Evolutionary conservation across 2,888 invertebrate species (phyloP).

Genomic region (Macaria notata): DNA sequence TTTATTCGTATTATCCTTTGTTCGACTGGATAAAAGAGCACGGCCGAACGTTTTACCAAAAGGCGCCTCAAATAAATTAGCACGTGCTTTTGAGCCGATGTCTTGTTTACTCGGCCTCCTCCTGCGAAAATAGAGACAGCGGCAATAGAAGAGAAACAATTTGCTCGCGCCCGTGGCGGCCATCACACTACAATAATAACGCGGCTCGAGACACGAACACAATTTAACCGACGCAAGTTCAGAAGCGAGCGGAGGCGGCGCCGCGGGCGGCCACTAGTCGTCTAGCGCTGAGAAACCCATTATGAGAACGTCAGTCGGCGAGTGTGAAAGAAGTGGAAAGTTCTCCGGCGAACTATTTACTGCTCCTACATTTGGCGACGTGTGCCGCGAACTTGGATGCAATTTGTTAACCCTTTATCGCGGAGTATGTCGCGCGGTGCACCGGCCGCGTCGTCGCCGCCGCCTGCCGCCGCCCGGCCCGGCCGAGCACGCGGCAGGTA

Average conservation of each 20-base stretch:
- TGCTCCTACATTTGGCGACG: conserved; percentile 71
- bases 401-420: conserved; percentile 79
- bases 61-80: conserved; percentile 70
- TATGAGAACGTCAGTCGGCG: conserved; percentile 68
- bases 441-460: conserved; percentile 40
- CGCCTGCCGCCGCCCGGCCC: conserved; percentile 31
- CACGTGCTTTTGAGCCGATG: conserved; percentile 62
- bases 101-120: conserved; percentile 61
- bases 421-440: conserved; percentile 41
- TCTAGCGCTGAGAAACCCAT: conserved; percentile 56
- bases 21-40: conserved; percentile 70
- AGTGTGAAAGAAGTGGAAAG: conserved; percentile 75
- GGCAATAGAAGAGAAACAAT: conserved; percentile 51
- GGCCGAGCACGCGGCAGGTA: conserved; percentile 60
- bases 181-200: conserved; percentile 56
- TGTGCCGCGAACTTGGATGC: conserved; percentile 72
- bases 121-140: conserved; percentile 61
- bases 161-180: conserved; percentile 37
- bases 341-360: conserved; percentile 74
- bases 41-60: conserved; percentile 63
- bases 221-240: conserved; percentile 67
- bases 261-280: conserved; percentile 47
- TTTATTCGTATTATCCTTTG: conserved; percentile 74
- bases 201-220: conserved; percentile 63
- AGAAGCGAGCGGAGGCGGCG: conserved; percentile 43